Base-by-base conservation (phyloP, 2,797 vertebrate genomes). In the Fringilla coelebs region DNA sequence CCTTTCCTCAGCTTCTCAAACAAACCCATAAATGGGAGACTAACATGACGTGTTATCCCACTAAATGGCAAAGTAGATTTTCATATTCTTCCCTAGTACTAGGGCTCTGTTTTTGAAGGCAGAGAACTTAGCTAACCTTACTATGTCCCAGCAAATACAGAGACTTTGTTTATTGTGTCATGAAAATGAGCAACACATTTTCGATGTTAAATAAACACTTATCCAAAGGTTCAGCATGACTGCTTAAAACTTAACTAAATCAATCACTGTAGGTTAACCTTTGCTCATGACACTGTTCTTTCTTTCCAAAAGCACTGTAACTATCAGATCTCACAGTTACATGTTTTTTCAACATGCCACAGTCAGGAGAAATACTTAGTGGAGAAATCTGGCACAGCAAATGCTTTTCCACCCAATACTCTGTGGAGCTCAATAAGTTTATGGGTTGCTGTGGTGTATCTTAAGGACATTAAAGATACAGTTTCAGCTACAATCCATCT, bases 141-240 rank as follows among this genome's bases (percentile, higher is more conserved):
- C 73, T 38, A 9, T 65, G 63, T 92, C 80, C 48, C 70, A 88
- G 95, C 88, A 97, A 96, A 90, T 91, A 97, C 87, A 95, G 85
- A 68, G 72, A 85, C 65, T 94, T 92, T 96, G 40, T 88, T 97
- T 97, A 92, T 93, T 91, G 75, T 79, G 84, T 94, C 87, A 78
- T 77, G 77, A 80, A 91, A 92, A 96, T 8, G 40, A 89, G 45
- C 71, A 90, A 89, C 85, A 83, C 62, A 38, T 96, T 97, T 96
- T 88, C 84, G 51, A 55, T 81, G 82, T 96, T 97, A 96, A 96
- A 81, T 61, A 85, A 71, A 87, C 96, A 84, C 97, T 98, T 98
- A 96, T 95, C 85, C 85, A 96, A 91, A 95, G 80, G 82, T 96
- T 96, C 93, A 87, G 55, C 5, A 0, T 92, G 89, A 91, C 91